Base-by-base conservation (phyloP, 2,888 invertebrate genomes). In the Hemaris fuciformis region DNA sequence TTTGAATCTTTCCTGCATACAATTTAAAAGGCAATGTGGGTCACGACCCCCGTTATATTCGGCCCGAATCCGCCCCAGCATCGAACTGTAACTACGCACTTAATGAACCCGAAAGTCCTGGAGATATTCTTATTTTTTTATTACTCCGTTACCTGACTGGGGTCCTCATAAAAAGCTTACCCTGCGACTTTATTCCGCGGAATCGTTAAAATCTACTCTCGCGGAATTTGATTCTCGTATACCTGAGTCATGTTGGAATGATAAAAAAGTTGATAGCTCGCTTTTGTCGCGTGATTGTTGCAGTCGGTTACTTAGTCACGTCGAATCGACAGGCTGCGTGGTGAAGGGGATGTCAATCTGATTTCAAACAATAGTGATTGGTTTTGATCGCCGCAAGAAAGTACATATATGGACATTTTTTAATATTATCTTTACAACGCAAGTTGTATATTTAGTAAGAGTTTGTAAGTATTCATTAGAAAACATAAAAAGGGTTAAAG, bases 181-280 rank as follows among this genome's bases (percentile, higher is more conserved):
- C 53, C 53, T 48, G 48, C 53, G 53, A 53, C 53, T 27, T 41
- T 48, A 60, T 53, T 60, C 38, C 60, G 23, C 48, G 25, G 25
- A 53, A 60, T 53, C 60, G 60, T 60, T 60, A 53, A 60, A 60
- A 25, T 53, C 46, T 18, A 15, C 38, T 53, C 48, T 18, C 41
- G 60, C 41, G 60, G 48, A 60, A 41, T 60, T 53, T 27, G 53
- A 18, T n/a, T 42, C 25, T 27, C 15, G 53, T 18, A 41, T 57
- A 38, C 22, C 34, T 57, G 31, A 57, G 13, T 53, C 38, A 53
- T 53, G 27, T 31, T 3, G 13, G 38, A 38, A 53, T 53, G 31
- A 53, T 38, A 53, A 53, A 31, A 7, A 27, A 25, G 18, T 31
- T 53, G 53, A 53, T 31, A 27, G 25, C 10, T 31, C 18, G 18